These are phyloP conservation scores for Heliothis subflexa DNA, from an alignment of 1,140 invertebrate species.

Conservation along the genomic window DNA sequence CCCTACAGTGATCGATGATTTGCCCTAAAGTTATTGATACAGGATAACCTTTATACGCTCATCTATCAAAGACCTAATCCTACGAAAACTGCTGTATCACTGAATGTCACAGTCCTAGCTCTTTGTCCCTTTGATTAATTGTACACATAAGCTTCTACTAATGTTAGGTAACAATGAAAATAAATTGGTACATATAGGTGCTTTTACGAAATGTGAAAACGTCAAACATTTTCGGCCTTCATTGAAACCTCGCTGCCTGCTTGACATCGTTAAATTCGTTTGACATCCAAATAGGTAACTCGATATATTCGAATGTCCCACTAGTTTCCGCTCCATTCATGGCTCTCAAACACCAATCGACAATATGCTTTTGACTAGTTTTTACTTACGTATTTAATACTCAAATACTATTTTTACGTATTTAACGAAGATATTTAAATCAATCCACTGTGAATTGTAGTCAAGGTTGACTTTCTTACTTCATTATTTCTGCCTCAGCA, in stretches of 20 bases:
- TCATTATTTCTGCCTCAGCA: too few species aligned
- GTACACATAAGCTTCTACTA: too few species aligned
- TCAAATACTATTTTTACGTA: too few species aligned
- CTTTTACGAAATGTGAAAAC: too few species aligned
- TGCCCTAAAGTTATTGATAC: slow-evolving; percentile 20
- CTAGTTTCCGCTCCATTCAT: slow-evolving; percentile 21
- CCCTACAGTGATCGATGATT: slow-evolving; percentile 19
- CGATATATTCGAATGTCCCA: slow-evolving; percentile 21
- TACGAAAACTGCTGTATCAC: neutral
- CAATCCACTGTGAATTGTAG: too few species aligned
- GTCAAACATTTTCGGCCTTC: too few species aligned
- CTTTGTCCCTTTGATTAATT: neutral
- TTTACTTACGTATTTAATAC: too few species aligned
- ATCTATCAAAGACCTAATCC: slow-evolving; percentile 10
- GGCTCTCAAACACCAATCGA: slow-evolving; percentile 27
- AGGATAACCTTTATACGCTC: slow-evolving; percentile 1
- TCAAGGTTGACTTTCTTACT: too few species aligned
- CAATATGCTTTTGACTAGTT: slow-evolving; percentile 1
- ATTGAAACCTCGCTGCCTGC: too few species aligned
- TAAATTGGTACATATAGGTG: too few species aligned
- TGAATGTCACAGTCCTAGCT: neutral
- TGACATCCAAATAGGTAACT: slow-evolving; percentile 32
- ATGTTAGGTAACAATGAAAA: too few species aligned
- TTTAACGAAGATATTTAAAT: too few species aligned
- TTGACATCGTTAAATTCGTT: neutral